Conservation (phyloP, 1,140 invertebrate species). For the Ectropis grisescens region DNA sequence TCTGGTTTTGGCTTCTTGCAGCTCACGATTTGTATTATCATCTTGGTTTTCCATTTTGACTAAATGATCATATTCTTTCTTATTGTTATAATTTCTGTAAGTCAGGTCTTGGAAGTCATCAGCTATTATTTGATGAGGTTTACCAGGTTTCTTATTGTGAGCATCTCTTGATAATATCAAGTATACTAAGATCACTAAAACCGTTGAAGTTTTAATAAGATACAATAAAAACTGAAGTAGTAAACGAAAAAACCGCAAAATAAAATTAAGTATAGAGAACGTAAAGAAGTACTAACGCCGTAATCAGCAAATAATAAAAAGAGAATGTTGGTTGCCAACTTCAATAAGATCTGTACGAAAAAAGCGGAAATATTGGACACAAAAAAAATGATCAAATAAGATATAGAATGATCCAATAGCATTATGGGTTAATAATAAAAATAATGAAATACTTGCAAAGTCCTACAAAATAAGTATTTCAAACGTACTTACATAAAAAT, state of each 20-base stretch:
- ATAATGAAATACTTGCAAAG: conserved; percentile 5
- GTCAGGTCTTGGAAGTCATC: conserved; percentile 27
- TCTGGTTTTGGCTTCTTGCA: conserved; percentile 73
- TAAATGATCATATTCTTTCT: conserved; percentile 23
- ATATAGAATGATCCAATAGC: too few species aligned
- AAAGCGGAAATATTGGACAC: too few species aligned
- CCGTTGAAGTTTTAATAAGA: too few species aligned
- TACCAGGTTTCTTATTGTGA: conserved; percentile 19
- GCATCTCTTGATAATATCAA: conserved; percentile 41
- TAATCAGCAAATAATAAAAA: too few species aligned
- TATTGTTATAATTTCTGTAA: conserved; percentile 32
- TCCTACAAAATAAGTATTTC: conserved; percentile 12
- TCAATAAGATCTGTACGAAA: too few species aligned
- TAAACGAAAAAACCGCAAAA: too few species aligned
- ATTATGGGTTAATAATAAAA: conserved; percentile 8
- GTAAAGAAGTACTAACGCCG: too few species aligned
- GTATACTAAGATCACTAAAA: conserved; percentile 50
- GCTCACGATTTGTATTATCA: conserved; percentile 62
- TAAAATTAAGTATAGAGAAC: too few species aligned
- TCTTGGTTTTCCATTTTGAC: conserved; percentile 22
- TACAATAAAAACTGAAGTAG: too few species aligned
- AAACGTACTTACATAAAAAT: conserved; percentile 38
- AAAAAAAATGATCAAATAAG: too few species aligned
- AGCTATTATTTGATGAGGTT: conserved; percentile 25
- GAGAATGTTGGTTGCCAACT: too few species aligned